These are phyloP conservation scores for Drosophila sp. DNA, from an alignment of 1,140 invertebrate species.

Conservation along the genomic window DNA sequence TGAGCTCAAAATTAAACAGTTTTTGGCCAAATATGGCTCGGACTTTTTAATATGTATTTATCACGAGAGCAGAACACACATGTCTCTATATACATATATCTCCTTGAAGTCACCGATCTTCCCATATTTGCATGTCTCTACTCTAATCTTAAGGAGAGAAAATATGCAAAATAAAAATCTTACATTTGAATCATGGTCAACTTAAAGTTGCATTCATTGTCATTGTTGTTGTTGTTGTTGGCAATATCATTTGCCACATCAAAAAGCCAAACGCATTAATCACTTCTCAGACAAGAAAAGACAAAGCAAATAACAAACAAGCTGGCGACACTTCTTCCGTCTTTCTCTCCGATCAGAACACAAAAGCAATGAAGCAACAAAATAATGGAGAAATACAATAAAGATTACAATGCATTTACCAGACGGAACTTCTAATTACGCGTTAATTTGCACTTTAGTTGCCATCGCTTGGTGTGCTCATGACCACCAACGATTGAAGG, in stretches of 20 bases:
- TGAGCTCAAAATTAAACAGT: conserved; percentile 36
- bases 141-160: conserved; percentile 7
- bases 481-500: conserved; percentile 20
- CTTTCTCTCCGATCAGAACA: conserved; percentile 21
- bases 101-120: neutral
- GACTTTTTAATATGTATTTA: conserved; percentile 40
- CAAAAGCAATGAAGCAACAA: conserved; percentile 1
- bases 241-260: conserved; percentile 51
- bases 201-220: conserved; percentile 2
- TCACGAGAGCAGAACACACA: conserved; percentile 11
- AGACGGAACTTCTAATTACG: conserved; percentile 75
- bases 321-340: conserved; percentile 65
- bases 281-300: conserved; percentile 42
- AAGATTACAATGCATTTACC: conserved; percentile 62
- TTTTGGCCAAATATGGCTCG: conserved; percentile 47
- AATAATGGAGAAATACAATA: conserved; percentile 43
- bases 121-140: conserved; percentile 6
- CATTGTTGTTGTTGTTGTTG: conserved; percentile 19
- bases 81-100: neutral
- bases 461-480: conserved; percentile 3
- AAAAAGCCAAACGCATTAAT: conserved; percentile 70
- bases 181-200: conserved; percentile 2
- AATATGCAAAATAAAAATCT: conserved; percentile 6
- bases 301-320: conserved; percentile 53
- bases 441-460: conserved; percentile 72